Evolutionary conservation across 2,113 vertebrate species (phyloP).

Genomic region (Dipodomys stephensi): DNA sequence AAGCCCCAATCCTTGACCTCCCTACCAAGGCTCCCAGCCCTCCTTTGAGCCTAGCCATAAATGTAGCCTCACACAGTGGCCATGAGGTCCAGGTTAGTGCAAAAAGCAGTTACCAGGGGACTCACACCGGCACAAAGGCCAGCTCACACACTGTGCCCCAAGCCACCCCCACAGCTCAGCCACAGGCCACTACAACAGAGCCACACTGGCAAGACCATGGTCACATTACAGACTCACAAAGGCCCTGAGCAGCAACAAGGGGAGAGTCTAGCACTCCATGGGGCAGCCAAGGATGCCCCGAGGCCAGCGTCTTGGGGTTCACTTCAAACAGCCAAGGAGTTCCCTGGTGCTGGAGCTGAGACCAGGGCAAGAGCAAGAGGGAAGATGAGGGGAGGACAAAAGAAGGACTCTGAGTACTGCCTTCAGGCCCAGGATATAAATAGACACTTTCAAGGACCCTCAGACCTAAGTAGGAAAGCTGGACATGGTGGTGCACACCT

Average conservation of each 20-base stretch:
- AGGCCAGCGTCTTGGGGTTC: constrained; percentile 19
- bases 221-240: constrained; percentile 50
- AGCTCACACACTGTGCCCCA: background rate
- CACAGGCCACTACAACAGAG: background rate
- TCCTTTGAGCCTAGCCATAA: background rate
- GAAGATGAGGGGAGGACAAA: background rate
- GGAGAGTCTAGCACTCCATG: background rate
- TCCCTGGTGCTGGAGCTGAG: background rate
- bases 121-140: background rate
- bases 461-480: background rate
- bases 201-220: background rate
- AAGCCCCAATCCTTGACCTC: background rate
- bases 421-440: background rate
- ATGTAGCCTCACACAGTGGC: background rate
- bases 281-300: background rate
- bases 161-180: constrained; percentile 6
- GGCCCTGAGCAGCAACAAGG: background rate
- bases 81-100: background rate
- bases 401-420: background rate
- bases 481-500: too few relatives aligned
- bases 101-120: background rate
- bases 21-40: background rate
- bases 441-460: background rate
- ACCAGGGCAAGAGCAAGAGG: background rate
- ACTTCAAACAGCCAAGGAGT: background rate